Conservation (phyloP, 2,113 vertebrate genomes). For the Naja naja region DNA sequence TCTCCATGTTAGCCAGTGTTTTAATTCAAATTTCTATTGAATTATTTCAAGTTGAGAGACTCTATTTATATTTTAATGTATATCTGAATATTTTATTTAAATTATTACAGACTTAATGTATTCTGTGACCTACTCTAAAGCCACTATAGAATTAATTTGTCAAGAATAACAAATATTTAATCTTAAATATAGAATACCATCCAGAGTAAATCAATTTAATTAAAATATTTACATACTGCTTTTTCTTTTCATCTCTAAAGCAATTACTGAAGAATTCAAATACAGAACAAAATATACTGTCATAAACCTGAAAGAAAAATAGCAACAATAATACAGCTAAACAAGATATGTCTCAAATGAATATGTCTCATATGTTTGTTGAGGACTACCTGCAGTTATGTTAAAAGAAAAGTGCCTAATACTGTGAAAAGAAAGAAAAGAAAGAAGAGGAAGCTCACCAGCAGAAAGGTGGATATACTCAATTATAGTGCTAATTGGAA, state of each 20-base stretch:
- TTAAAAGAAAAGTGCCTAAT: neutral
- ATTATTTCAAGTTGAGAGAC: neutral
- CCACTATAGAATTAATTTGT: neutral
- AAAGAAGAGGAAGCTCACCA: neutral
- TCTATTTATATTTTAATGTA: neutral
- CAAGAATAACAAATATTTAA: neutral
- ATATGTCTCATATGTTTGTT: neutral
- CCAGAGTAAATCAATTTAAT: neutral
- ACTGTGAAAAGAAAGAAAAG: neutral
- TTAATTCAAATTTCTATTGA: neutral
- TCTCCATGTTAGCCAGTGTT: neutral
- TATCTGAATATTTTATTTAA: neutral
- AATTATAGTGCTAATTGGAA: neutral
- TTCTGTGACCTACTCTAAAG: neutral
- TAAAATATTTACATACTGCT: neutral
- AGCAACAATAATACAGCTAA: neutral
- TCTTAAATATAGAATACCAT: neutral
- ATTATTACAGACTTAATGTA: neutral
- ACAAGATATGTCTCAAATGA: neutral
- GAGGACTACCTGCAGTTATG: neutral
- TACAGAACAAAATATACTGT: neutral
- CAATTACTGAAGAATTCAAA: neutral
- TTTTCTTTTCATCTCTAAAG: neutral
- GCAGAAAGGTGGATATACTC: neutral
- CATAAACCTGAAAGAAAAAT: neutral